A percentile compares a stretch with the other conserved stretches of the same genome.
phyloP scores from a whole-genome alignment of 2,113 vertebrate genomes.

The Recurvirostra avosetta region DNA sequence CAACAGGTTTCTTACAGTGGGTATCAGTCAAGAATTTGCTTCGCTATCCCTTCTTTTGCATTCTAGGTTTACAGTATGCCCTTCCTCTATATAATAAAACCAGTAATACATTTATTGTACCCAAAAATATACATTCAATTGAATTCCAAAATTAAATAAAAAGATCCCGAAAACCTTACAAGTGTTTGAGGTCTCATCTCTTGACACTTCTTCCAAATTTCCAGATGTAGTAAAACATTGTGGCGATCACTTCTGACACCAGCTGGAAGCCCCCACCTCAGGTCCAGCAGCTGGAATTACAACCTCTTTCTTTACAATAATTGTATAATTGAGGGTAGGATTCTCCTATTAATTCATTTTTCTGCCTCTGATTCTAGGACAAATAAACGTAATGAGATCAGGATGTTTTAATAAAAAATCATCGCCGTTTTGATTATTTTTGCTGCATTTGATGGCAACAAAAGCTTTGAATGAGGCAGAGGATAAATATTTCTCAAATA shows the following conservation, averaged over 20 bases:
- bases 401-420: not conserved
- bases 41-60: not conserved
- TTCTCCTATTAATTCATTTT: slow-evolving; percentile 59
- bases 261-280: slow-evolving; percentile 53
- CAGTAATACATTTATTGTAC: not conserved
- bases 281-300: slow-evolving; percentile 65
- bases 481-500: not conserved
- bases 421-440: not conserved
- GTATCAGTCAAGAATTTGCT: not conserved
- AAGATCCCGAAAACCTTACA: slow-evolving; percentile 3
- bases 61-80: not conserved
- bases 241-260: slow-evolving; percentile 46
- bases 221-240: slow-evolving; percentile 33
- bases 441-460: not conserved
- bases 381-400: not conserved
- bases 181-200: slow-evolving; percentile 49
- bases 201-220: slow-evolving; percentile 57
- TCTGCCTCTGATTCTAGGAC: slow-evolving; percentile 65
- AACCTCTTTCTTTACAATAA: slow-evolving; percentile 66
- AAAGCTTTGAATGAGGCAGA: not conserved
- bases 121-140: not conserved
- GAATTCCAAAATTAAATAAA: not conserved
- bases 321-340: slow-evolving; percentile 58
- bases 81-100: not conserved
- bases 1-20: not conserved